phyloP scores from a whole-genome alignment of 2,113 vertebrate genomes.

The Halcyon malimbica region DNA sequence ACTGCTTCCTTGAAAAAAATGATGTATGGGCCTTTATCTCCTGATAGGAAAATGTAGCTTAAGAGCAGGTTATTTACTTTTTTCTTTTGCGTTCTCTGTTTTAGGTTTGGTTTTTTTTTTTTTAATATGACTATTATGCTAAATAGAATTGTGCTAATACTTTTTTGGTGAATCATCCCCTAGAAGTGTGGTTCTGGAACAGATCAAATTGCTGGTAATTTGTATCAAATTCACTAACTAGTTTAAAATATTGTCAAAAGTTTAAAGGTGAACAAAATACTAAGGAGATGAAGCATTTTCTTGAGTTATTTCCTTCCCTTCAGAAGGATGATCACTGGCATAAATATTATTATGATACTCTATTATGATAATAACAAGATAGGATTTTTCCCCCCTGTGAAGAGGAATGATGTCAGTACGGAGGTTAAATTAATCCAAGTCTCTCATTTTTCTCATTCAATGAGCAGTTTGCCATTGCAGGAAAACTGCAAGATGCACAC shows the following conservation, averaged over 20 bases:
- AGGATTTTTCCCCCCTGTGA: neutral
- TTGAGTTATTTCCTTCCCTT: neutral
- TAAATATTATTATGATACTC: neutral
- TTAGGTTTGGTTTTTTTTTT: neutral
- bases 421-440: neutral
- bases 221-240: neutral
- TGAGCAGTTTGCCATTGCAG: neutral
- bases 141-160: neutral
- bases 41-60: neutral
- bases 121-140: neutral
- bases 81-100: accelerated
- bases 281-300: neutral
- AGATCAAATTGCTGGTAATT: neutral
- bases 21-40: neutral
- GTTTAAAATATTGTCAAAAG: neutral
- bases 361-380: neutral
- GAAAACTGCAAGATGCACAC: neutral
- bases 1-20: neutral
- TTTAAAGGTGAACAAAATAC: neutral
- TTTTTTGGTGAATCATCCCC: neutral
- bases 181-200: neutral
- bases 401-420: neutral
- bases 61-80: neutral
- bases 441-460: neutral
- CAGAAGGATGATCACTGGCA: neutral